Base-by-base conservation (phyloP, 2,113 vertebrate species). In the Anhinga rufa region DNA sequence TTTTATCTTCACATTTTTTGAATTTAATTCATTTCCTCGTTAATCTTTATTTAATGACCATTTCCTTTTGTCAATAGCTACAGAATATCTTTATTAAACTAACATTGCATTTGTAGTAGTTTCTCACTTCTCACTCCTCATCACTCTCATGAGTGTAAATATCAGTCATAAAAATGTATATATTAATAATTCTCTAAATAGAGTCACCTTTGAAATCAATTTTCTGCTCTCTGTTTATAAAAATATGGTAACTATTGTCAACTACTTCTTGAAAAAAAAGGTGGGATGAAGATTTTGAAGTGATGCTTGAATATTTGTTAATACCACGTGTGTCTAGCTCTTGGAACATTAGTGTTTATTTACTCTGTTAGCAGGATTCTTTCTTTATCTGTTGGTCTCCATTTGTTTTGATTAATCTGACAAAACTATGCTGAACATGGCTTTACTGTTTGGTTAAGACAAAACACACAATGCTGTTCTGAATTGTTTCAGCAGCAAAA, bases 41-140 rank as follows among this genome's bases (percentile, higher is more conserved):
- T 94, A 79, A 76, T 92, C 65, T 92, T 95, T 91, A 90, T 88
- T 94, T 94, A 95, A 96, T 55, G 40, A 91, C 44, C 5, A 42
- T 84, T 82, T 91, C 65, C 21, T 88, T 90, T 82, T 84, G 34
- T 88, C 80, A 79, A 68, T 76, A 91, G 14, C 9, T 75, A 69
- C 44, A 81, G 17, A 86, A 92, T 69, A 71, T 51, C 38, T 95
- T 94, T 71, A 88, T 93, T 75, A 84, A 93, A 75, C 61, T 90
- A 52, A 90, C 88, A 75, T 78, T 0, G 75, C n/a, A 49, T 69
- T 86, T 74, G 8, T 75, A 36, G 15, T 34, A 80, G 19, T 87
- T n/a, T 89, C 14, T 58, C 40, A 40, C 7, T 52, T 91, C 42
- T 88, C 55, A 38, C 20, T 79, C 90, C 88, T 90, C 24, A 49